These are phyloP conservation scores for Netelia fuscicornis DNA, from an alignment of 2,888 invertebrate species.

Conservation along the genomic window DNA sequence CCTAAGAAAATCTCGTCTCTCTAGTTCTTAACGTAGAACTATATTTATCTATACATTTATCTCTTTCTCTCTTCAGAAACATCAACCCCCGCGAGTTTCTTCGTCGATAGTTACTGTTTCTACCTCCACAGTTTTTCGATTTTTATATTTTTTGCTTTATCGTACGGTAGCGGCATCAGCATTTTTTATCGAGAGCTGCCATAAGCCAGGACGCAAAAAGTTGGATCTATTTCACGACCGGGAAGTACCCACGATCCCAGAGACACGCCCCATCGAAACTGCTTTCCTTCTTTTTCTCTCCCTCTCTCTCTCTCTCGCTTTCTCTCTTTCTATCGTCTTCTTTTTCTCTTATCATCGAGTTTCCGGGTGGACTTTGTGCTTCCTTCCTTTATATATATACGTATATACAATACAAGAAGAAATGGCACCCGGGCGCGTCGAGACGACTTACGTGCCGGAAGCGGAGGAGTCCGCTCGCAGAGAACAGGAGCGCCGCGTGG, in stretches of 20 bases:
- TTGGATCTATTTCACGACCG: slow-evolving; percentile 58
- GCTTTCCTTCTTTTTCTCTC: slow-evolving; percentile 14
- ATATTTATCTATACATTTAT: background rate
- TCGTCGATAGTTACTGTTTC: slow-evolving; percentile 19
- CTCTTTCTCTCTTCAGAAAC: slow-evolving; percentile 6
- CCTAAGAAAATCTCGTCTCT: background rate
- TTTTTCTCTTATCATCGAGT: slow-evolving; percentile 37
- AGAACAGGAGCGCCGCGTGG: slow-evolving; percentile 80
- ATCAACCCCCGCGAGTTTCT: slow-evolving; percentile 17
- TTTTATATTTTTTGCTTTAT: slow-evolving; percentile 29
- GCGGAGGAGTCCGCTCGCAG: slow-evolving; percentile 77
- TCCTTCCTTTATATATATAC: too few species aligned
- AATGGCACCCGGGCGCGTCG: slow-evolving; percentile 75
- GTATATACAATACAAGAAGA: background rate
- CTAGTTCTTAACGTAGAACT: background rate
- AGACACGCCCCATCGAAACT: slow-evolving; percentile 18
- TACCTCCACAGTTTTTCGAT: slow-evolving; percentile 6
- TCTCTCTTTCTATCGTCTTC: slow-evolving; percentile 4
- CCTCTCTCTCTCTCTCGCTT: background rate
- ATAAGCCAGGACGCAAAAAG: slow-evolving; percentile 50
- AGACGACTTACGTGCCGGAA: slow-evolving; percentile 81
- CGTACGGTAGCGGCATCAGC: slow-evolving; percentile 22
- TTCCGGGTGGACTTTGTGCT: background rate
- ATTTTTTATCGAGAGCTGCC: slow-evolving; percentile 46
- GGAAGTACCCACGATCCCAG: slow-evolving; percentile 20